Evolutionary conservation across 2,888 invertebrate species (phyloP).

Genomic region (Apodemia zela): DNA sequence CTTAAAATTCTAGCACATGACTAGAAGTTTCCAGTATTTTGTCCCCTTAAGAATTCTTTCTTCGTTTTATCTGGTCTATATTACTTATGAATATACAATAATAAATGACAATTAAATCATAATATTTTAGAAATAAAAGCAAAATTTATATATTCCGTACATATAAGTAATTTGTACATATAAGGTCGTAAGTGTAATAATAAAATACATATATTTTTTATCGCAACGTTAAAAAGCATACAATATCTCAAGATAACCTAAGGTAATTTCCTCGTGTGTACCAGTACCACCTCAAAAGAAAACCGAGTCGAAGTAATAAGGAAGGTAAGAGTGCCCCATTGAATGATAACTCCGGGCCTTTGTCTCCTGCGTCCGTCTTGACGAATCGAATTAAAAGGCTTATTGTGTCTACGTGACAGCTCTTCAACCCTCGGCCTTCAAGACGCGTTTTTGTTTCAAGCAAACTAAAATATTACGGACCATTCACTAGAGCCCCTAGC

Average conservation of each 20-base stretch:
- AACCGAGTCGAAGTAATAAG: conserved; percentile 75
- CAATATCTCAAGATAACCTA: conserved; percentile 12
- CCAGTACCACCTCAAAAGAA: conserved; percentile 59
- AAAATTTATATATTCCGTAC: too few species aligned
- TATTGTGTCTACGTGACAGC: conserved; percentile 80
- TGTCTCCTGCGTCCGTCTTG: conserved; percentile 76
- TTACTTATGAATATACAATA: too few species aligned
- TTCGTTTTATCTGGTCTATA: too few species aligned
- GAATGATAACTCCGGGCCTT: conserved; percentile 78
- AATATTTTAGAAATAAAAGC: too few species aligned
- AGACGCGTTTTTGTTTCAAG: conserved; percentile 72
- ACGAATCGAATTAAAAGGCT: conserved; percentile 81
- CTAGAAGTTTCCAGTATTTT: too few species aligned
- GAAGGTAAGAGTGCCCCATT: conserved; percentile 79
- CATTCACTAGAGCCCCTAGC: conserved; percentile 70
- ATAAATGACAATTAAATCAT: too few species aligned
- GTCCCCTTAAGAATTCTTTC: too few species aligned
- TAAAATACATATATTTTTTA: too few species aligned
- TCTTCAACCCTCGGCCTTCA: conserved; percentile 50
- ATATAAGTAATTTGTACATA: too few species aligned
- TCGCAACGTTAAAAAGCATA: too few species aligned
- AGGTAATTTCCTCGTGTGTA: conserved; percentile 40
- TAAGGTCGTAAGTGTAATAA: too few species aligned
- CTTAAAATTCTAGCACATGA: too few species aligned
- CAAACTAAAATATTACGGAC: conserved; percentile 79